Base-by-base conservation (phyloP, 2,888 invertebrate genomes). In the Dascillus cervinus region DNA sequence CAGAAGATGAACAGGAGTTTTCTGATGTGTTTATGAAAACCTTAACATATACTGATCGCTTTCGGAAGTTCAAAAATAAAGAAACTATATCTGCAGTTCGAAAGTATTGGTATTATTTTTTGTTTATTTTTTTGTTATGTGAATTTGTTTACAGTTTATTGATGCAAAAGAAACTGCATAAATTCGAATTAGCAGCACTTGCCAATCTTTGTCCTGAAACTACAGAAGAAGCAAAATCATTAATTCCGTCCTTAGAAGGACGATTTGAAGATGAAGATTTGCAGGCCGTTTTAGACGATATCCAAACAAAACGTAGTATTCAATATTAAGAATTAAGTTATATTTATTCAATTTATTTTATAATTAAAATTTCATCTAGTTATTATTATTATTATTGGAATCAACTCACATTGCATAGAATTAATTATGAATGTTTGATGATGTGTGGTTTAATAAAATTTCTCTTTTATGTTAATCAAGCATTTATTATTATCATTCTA, bases 21-120 rank as follows among this genome's bases (percentile, higher is more conserved):
- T 94, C 95, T 0, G 96, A 96, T 64, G 96, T 97, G 4, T 98
- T 98, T 60, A 86, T 92, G 79, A 98, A 98, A 64, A 98, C 96
- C 0, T 73, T 92, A 13, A 91, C 90, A 23, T 97, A 98, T 61
- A 94, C 95, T 3, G 85, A 94, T 54, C 78, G 95, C 58, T 96
- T 97, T 62, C 82, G 94, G 37, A 92, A 95, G 61, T 96, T 97
- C 64, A 96, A 95, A 66, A 98, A 97, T 57, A 88, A 96, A 57
- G 97, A 98, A 69, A 96, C 95, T 3, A 98, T 98, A 46, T 80
- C 90, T 31, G 89, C 95, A 13, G 92, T 98, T 3, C 73, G 97
- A 71, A 91, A 85, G 92, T 91, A 69, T 65, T 70, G 65, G 28
- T 31, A 11, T 13, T 34, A 27, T 13, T 4, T 23, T 12, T 34